Base-by-base conservation (phyloP, 2,888 invertebrate species). In the Leptinotarsa tumamoca region DNA sequence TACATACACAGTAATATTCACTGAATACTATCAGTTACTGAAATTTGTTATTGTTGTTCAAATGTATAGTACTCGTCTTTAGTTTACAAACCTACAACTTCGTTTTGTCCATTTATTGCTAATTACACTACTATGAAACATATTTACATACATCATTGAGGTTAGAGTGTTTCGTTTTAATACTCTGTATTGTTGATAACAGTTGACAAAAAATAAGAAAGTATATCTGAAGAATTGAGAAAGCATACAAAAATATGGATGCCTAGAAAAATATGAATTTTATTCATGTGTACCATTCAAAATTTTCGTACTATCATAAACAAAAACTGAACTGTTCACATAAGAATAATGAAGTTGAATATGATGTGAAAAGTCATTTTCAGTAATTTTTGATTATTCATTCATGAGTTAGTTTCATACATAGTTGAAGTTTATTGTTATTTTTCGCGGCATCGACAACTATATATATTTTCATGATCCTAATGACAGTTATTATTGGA, bases 61-160 rank as follows among this genome's bases (percentile, higher is more conserved):
- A 18, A 68, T 68, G 68, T 27, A 14, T 49, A 18, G 50, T 61
- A 51, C 68, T 69, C 43, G 68, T 68, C 68, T 18, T 63, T 51
- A 52, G 50, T 43, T 72, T 58, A 54, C 54, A 43, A 68, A 68
- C 7, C 27, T 63, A 63, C 13, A 43, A 27, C 13, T 17, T 17
- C 10, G 23, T 56, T 33, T 33, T 54, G 3, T 66, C 66, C 14
- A 27, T 10, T 68, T 78, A 78, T 78, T 78, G 78, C 78, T 78
- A 78, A 73, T 78, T 78, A 78, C 78, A 78, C 78, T 76, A 78
- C 75, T 73, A 58, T 72, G 70, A 73, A 76, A 74, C 21, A 75
- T 78, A 78, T 76, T 75, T 78, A 78, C 76, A 78, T 67, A 69
- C 67, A 61, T 72, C 78, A 78, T 78, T 78, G 78, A 78, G 78